These are phyloP conservation scores for Xestia rhomboidea DNA, from an alignment of 2,888 invertebrate genomes.

Conservation along the genomic window DNA sequence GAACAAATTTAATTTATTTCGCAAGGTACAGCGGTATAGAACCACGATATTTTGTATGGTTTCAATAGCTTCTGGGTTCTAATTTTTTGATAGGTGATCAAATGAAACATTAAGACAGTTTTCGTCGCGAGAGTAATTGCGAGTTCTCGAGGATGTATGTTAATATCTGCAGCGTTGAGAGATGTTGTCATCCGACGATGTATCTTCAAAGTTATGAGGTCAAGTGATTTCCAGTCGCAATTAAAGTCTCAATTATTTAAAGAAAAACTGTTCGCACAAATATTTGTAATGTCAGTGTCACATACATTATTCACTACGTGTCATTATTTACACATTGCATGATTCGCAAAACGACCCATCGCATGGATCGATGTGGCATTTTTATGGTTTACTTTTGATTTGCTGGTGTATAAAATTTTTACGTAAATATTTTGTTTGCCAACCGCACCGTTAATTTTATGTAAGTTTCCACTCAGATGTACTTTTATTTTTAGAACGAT, in stretches of 20 bases:
- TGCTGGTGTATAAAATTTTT: constrained; percentile 69
- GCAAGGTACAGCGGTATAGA: constrained; percentile 2
- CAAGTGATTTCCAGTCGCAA: constrained; percentile 65
- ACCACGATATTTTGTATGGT: constrained; percentile 3
- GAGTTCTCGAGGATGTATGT: constrained; percentile 9
- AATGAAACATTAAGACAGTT: constrained; percentile 1
- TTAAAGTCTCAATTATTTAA: constrained; percentile 61
- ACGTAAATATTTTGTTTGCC: constrained; percentile 72
- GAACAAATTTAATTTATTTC: constrained; percentile 42
- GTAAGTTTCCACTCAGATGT: constrained; percentile 71
- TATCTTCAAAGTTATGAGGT: constrained; percentile 66
- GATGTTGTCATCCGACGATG: constrained; percentile 54
- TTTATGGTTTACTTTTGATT: constrained; percentile 70
- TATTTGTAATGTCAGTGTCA: constrained; percentile 64
- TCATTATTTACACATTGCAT: constrained; percentile 77
- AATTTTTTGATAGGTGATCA: constrained; percentile 4
- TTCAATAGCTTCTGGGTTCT: constrained; percentile 7
- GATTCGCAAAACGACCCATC: constrained; percentile 73
- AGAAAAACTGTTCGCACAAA: constrained; percentile 65
- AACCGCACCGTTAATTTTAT: constrained; percentile 72
- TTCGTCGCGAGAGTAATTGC: background rate
- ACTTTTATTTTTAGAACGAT: constrained; percentile 44
- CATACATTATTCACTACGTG: constrained; percentile 68
- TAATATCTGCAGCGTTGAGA: constrained; percentile 40
- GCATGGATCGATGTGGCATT: constrained; percentile 78